Evolutionary conservation across 2,888 invertebrate species (phyloP), one percentile per base, ranked within the genome.

Genomic region (Iselma pallidipennis): DNA sequence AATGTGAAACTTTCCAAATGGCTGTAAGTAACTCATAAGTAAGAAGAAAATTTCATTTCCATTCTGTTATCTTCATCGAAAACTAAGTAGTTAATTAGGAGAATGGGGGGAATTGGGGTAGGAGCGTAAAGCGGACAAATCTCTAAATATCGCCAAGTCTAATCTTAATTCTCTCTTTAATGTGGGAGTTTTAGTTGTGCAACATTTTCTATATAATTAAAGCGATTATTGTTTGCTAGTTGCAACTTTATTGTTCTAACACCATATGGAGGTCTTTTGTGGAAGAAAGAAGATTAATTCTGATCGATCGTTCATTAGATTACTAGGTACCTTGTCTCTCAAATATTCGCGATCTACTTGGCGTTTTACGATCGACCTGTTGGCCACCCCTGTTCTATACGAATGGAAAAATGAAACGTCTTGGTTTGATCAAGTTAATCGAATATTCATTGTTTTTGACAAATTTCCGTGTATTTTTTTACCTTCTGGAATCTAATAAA

Each of bases 21-120:
- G 50, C 67, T 69, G 58, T 65, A 61, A 66, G 66, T 65, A 66
- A 68, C 64, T 66, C 67, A 67, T 69, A 67, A 70, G 70, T 67
- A 21, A 9, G 37, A 37, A 45, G 63, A 61, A 67, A 70, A 71
- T 69, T 70, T 65, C 68, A 68, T 68, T 71, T 69, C 67, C 68
- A 71, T 69, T 71, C 67, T 68, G 65, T 71, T 70, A 70, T 71
- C 69, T 69, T 55, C 66, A 65, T 64, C 66, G 67, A 67, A 63
- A 69, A 65, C 70, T 70, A 67, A 69, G 71, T 70, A 70, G 71
- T 67, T 71, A 70, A 71, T 71, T 71, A 70, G 68, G 63, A 66
- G 67, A 63, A 68, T 57, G 68, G 63, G 65, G 63, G 67, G 68
- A 63, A 65, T n/a, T n/a, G 60, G 60, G 57, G 59, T 61, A 57